Conservation (phyloP, 1,140 invertebrate species). For the Dryas iulia region DNA sequence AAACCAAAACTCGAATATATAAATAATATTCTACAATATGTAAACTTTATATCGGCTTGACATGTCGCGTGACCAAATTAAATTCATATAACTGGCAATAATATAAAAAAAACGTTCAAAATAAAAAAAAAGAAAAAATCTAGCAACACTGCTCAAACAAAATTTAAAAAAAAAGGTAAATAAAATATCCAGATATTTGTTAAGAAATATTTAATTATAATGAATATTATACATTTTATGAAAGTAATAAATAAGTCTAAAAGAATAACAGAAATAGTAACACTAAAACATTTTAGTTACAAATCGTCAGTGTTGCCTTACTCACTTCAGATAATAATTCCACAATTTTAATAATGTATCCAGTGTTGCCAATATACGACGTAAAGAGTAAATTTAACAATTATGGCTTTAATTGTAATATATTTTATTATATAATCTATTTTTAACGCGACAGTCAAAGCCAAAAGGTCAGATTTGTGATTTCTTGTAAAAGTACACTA, state of each 20-base stretch:
- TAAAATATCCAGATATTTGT: background rate
- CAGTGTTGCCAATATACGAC: constrained; percentile 1
- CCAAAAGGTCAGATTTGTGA: constrained; percentile 64
- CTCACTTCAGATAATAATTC: background rate
- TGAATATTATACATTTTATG: constrained; percentile 14
- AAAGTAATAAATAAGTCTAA: constrained; percentile 16
- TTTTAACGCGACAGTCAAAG: constrained; percentile 39
- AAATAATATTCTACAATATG: constrained; percentile 53
- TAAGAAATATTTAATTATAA: constrained; percentile 4
- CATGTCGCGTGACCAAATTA: constrained; percentile 32
- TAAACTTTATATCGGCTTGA: constrained; percentile 51
- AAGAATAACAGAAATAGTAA: constrained; percentile 3
- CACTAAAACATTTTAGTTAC: background rate
- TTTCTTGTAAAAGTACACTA: constrained; percentile 75
- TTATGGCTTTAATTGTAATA: background rate
- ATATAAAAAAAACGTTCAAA: background rate
- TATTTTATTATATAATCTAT: constrained; percentile 7
- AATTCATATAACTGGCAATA: background rate
- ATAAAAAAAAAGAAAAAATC: background rate
- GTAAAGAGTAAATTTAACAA: background rate
- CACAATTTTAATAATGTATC: background rate
- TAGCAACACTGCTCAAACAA: constrained; percentile 9
- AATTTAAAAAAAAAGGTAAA: background rate
- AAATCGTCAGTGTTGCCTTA: constrained; percentile 11
- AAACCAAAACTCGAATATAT: constrained; percentile 75